Evolutionary conservation across 2,888 invertebrate species (phyloP).

Genomic region (Drosophila mimetica): DNA sequence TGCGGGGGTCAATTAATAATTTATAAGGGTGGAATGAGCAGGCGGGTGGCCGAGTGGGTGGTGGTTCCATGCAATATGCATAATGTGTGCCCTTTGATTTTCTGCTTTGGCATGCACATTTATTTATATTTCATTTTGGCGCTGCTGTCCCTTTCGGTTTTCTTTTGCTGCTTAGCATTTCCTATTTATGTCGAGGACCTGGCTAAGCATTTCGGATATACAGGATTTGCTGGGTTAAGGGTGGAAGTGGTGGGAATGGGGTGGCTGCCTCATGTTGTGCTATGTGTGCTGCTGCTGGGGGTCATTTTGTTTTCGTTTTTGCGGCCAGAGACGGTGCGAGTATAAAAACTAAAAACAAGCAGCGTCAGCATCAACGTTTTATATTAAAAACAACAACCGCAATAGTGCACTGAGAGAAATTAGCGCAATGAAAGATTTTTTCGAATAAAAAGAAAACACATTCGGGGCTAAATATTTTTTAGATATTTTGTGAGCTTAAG

Average conservation of each 20-base stretch:
- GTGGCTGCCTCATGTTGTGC: slow-evolving; percentile 42
- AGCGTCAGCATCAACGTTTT: slow-evolving; percentile 73
- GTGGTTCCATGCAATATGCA: slow-evolving; percentile 68
- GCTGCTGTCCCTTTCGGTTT: slow-evolving; percentile 38
- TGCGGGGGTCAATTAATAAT: slow-evolving; percentile 45
- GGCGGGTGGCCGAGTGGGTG: slow-evolving; percentile 10
- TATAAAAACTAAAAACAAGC: slow-evolving; percentile 74
- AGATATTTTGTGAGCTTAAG: too few relatives aligned
- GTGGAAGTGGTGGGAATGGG: slow-evolving; percentile 5
- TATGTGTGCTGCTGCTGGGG: slow-evolving; percentile 21
- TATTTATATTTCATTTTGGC: slow-evolving; percentile 74
- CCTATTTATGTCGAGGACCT: slow-evolving; percentile 55
- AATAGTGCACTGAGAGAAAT: slow-evolving; percentile 7
- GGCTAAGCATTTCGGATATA: slow-evolving; percentile 53
- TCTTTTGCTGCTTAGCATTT: slow-evolving; percentile 56
- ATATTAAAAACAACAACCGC: slow-evolving; percentile 69
- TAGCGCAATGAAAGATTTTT: background rate
- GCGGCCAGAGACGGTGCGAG: slow-evolving; percentile 58
- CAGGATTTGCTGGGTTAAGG: slow-evolving; percentile 24
- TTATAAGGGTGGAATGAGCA: slow-evolving; percentile 29
- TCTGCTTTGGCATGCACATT: slow-evolving; percentile 66
- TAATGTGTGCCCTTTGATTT: slow-evolving; percentile 74
- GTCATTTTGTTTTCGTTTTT: slow-evolving; percentile 32
- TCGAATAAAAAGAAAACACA: too few relatives aligned
- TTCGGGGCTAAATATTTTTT: too few relatives aligned